A percentile compares a stretch with the other conserved stretches of the same genome.
Conservation (phyloP, 2,113 vertebrate species). For the Ptychochromis oligacanthus region DNA sequence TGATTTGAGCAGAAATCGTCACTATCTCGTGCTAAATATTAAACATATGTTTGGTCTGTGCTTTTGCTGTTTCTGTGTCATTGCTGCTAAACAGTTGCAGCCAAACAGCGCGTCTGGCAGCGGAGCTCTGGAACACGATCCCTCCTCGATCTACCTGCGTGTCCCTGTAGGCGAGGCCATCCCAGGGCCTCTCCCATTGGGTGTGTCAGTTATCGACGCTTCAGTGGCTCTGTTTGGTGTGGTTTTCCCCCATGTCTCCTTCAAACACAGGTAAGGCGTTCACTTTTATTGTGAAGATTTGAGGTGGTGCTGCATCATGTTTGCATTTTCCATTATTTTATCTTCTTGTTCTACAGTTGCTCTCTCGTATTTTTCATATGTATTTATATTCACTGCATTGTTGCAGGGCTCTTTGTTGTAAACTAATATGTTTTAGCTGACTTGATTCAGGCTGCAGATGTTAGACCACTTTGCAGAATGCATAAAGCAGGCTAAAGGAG, state of each 20-base stretch:
- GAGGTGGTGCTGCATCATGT: not conserved
- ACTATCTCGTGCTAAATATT: not conserved
- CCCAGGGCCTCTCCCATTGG: conserved; percentile 94
- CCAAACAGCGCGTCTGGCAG: conserved; percentile 98
- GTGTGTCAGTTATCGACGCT: conserved; percentile 97
- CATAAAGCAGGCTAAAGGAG: conserved; percentile 98
- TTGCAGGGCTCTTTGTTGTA: not conserved
- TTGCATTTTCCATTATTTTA: not conserved
- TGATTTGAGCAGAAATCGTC: not conserved
- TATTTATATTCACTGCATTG: not conserved
- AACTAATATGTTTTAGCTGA: not conserved
- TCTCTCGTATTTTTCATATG: not conserved
- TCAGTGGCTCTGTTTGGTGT: conserved; percentile 98
- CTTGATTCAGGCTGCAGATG: conserved; percentile 90
- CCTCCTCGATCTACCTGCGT: conserved; percentile 96
- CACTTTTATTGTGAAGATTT: not conserved
- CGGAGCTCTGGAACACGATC: conserved; percentile 96
- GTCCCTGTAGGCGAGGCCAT: conserved; percentile 94
- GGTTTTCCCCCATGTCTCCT: conserved; percentile 98
- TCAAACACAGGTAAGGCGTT: conserved; percentile 90
- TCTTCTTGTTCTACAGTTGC: not conserved
- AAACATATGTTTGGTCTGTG: not conserved
- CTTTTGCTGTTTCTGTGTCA: not conserved
- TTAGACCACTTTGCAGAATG: conserved; percentile 99
- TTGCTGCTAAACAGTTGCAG: conserved; percentile 85